Conservation (phyloP, 2,113 vertebrate species). For the Callithrix jacchus region DNA sequence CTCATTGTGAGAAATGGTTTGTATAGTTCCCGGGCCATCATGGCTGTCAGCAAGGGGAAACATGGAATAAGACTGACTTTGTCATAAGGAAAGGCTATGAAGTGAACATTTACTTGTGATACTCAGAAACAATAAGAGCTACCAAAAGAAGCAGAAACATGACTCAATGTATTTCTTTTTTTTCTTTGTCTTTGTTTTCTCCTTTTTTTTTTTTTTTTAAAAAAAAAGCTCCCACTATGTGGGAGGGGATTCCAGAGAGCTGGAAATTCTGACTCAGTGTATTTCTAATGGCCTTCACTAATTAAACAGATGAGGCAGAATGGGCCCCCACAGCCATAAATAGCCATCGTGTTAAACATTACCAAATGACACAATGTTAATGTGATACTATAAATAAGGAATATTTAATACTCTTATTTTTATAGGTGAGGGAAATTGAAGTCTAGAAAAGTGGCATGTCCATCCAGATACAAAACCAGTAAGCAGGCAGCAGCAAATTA, state of each 20-base stretch:
- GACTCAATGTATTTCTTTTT: not conserved
- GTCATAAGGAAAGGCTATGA: not conserved
- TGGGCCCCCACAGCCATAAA: not conserved
- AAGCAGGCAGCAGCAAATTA: not conserved
- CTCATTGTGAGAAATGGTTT: not conserved
- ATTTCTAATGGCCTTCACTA: not conserved
- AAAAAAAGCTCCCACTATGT: too few species aligned
- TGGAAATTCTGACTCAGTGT: too few species aligned
- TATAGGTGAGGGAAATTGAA: not conserved
- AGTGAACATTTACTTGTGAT: not conserved
- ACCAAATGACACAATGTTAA: not conserved
- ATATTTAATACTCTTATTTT: not conserved
- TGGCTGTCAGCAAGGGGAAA: not conserved
- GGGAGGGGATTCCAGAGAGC: too few species aligned
- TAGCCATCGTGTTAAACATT: not conserved
- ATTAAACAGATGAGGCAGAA: constrained; percentile 1
- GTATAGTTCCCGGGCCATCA: not conserved
- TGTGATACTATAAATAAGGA: not conserved
- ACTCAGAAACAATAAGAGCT: constrained; percentile 11
- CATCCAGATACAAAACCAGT: not conserved
- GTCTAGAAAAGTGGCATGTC: not conserved
- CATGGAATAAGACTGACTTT: not conserved
- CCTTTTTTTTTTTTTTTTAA: too few species aligned
- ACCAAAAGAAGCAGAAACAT: not conserved
- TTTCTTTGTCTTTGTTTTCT: too few species aligned